These are phyloP conservation scores for Halichondria panicea DNA, from an alignment of 37 sponge, comb jelly and placozoan species.

Conservation along the genomic window DNA sequence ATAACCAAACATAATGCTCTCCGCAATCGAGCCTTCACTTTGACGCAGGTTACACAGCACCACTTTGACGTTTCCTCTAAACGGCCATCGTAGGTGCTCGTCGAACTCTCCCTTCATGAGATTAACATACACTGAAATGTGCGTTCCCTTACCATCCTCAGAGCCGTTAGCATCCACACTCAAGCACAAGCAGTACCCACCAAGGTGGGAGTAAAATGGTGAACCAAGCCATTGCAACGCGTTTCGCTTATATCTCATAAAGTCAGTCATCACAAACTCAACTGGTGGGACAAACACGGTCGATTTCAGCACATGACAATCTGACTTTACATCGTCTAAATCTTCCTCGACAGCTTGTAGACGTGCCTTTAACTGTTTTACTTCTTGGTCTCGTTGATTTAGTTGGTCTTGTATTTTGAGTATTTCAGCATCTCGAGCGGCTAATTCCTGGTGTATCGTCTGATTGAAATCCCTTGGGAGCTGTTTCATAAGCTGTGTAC, in stretches of 20 bases:
- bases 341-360: conserved; percentile 12
- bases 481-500: not conserved
- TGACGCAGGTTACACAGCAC: conserved; percentile 27
- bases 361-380: not conserved
- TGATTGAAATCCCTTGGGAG: not conserved
- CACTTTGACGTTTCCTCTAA: conserved; percentile 13
- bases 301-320: not conserved
- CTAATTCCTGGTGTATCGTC: not conserved
- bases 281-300: conserved; percentile 18
- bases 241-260: conserved; percentile 1
- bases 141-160: conserved; percentile 14
- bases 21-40: not conserved
- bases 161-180: conserved; percentile 42
- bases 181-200: conserved; percentile 37
- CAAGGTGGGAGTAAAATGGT: conserved; percentile 24
- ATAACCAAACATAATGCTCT: conserved; percentile 20
- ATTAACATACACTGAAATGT: conserved; percentile 33
- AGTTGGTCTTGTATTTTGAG: not conserved
- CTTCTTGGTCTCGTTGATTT: conserved; percentile 6
- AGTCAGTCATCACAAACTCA: conserved; percentile 34
- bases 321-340: conserved; percentile 9
- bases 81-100: conserved; percentile 35
- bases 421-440: conserved; percentile 7
- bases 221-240: conserved; percentile 31
- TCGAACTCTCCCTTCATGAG: conserved; percentile 46